phyloP scores from a whole-genome alignment of 2,888 invertebrate species.

The Yponomeuta cagnagella region DNA sequence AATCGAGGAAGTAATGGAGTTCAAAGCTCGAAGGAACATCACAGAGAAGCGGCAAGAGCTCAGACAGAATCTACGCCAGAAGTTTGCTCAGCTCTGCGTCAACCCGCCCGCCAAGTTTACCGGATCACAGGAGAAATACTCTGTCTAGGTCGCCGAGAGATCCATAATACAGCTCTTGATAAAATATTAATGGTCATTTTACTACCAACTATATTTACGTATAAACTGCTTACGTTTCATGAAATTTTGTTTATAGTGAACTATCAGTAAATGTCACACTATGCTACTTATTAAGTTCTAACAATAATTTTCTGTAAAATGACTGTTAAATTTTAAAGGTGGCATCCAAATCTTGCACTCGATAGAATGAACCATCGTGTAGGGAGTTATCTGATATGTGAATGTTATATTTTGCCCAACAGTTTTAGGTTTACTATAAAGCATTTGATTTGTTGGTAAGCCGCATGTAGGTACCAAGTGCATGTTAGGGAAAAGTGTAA shows the following conservation, averaged over 20 bases:
- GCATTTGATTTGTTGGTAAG: constrained; percentile 16
- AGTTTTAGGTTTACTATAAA: constrained; percentile 7
- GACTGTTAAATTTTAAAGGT: constrained; percentile 7
- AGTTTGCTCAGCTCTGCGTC: constrained; percentile 87
- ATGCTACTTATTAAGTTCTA: constrained; percentile 8
- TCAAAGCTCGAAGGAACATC: constrained; percentile 87
- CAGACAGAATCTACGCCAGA: constrained; percentile 86
- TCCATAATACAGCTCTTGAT: constrained; percentile 22
- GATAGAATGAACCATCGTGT: constrained; percentile 9
- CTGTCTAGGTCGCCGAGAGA: constrained; percentile 32
- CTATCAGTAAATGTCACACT: not conserved
- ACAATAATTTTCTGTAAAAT: constrained; percentile 6
- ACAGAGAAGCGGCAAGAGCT: constrained; percentile 88
- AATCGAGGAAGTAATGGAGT: constrained; percentile 90
- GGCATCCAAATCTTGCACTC: constrained; percentile 10
- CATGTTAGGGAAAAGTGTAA: constrained; percentile 3
- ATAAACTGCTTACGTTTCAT: constrained; percentile 2
- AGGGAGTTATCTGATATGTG: constrained; percentile 18
- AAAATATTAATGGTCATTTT: constrained; percentile 12
- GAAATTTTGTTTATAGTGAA: not conserved
- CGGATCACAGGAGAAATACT: constrained; percentile 36
- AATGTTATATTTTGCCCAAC: constrained; percentile 20
- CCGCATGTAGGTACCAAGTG: constrained; percentile 5
- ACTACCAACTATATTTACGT: constrained; percentile 1
- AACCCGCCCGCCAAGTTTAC: constrained; percentile 53